Base-by-base conservation (phyloP, 1,140 invertebrate species). In the Chymomyza costata region DNA sequence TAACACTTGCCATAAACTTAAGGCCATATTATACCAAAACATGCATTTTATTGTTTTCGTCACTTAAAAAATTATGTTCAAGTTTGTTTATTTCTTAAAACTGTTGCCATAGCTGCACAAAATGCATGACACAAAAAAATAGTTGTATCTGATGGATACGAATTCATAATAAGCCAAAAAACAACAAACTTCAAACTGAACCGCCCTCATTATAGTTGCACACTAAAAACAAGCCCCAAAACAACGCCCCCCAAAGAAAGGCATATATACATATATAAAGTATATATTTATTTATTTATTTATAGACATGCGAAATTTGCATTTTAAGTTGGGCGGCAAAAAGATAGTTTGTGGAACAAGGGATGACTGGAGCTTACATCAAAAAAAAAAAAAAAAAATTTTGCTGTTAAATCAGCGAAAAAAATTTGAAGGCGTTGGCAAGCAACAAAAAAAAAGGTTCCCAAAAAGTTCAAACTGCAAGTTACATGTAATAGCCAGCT, bases 331-430 rank as follows among this genome's bases (percentile, higher is more conserved):
- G 32, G 52, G 37, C 40, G 51, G 32, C 28, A 25, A 51, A 8
- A 8, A 25, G 21, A 8, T 25, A 8, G 3, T 8, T 39, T 51
- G 45, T 34, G 17, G 45, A 52, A 32, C 28, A 18, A 37, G 25
- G 32, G 34, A 43, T 40, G 25, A 43, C 53, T 54, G 25, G 25
- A 37, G 38, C 58, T 67, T 61, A 52, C 64, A 50, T 80, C 67
- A 80, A 64, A n/a, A n/a, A n/a, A n/a, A n/a, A n/a, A n/a, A n/a
- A n/a, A n/a, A n/a, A n/a, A n/a, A n/a, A n/a, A 60, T 73, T 65
- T 80, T 80, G 57, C n/a, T 78, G 73, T 80, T 73, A 80, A 78
- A 80, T 80, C 76, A 78, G 71, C 71, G 55, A 53, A 59, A 28
- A 28, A 78, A 70, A 53, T 80, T 78, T 47, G 47, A 55, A 71